Base-by-base conservation (phyloP, 2,797 vertebrate genomes). In the Argyrosomus regius region DNA sequence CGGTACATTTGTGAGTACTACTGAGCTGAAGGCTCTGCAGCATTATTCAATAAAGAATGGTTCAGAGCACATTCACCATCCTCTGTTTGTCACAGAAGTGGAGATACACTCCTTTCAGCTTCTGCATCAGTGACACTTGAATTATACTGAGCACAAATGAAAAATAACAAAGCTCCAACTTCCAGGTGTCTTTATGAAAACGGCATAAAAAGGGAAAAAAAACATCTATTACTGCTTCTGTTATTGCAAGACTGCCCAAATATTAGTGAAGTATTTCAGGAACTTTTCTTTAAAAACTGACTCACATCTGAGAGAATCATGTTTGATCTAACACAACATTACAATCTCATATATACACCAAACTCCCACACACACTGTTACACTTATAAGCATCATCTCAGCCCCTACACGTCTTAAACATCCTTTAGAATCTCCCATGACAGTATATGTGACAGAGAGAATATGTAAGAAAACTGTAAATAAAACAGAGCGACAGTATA, bases 41-140 rank as follows among this genome's bases (percentile, higher is more conserved):
- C 31, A 50, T 80, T 41, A 84, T 78, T 81, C 57, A 80, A 69
- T 80, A 53, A 80, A 64, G 50, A 31, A 66, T 24, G 58, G 50
- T 73, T 69, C 17, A 67, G 50, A 56, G 53, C n/a, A 28, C 60
- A 59, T 73, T 64, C 53, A 28, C 53, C 1, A 13, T 46, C 45
- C 20, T 67, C 14, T 20, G 26, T 46, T 50, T 70, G 46, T 59
- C 53, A 52, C 28, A 56, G n/a, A 20, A 18, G 52, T 18, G 14
- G 53, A 52, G 46, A 59, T 48, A 12, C n/a, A 49, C n/a, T 45
- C 59, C 59, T 17, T 11, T 31, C 48, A 41, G 28, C 52, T 48
- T 59, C 53, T 78, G 68, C n/a, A 49, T 28, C 26, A 67, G 26
- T 67, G 43, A 57, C 52, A 64, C 52, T 50, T 26, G 39, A 60